Conservation (phyloP, 1,140 invertebrate genomes). For the Drosophila nigrodunni region DNA sequence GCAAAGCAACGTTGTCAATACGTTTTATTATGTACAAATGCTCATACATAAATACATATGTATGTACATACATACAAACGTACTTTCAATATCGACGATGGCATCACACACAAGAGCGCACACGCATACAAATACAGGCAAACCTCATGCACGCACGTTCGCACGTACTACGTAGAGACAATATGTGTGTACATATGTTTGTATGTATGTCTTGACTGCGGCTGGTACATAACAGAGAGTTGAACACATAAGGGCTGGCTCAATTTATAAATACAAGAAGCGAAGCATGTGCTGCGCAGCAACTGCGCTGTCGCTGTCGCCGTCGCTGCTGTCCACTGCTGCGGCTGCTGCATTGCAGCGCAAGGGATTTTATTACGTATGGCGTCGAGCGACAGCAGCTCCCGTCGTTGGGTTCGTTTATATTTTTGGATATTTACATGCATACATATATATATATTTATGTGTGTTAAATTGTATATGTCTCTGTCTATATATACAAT, state of each 20-base stretch:
- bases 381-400: constrained; percentile 38
- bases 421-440: constrained; percentile 81
- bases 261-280: constrained; percentile 76
- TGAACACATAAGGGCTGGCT: constrained; percentile 78
- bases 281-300: constrained; percentile 70
- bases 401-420: constrained; percentile 63
- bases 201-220: constrained; percentile 35
- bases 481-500: neutral
- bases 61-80: constrained; percentile 57
- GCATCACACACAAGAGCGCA: constrained; percentile 79
- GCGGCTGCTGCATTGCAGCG: constrained; percentile 58
- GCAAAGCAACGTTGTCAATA: constrained; percentile 50
- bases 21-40: constrained; percentile 52
- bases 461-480: constrained; percentile 17
- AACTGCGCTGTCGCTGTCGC: constrained; percentile 36
- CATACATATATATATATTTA: constrained; percentile 45
- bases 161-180: constrained; percentile 61
- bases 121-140: constrained; percentile 54
- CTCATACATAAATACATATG: constrained; percentile 54
- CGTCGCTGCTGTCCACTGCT: neutral
- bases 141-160: constrained; percentile 51
- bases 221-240: constrained; percentile 71
- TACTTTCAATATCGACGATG: constrained; percentile 82
- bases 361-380: constrained; percentile 81
- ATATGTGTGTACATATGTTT: constrained; percentile 35